Evolutionary conservation across 2,113 vertebrate genomes (phyloP), one percentile per base, ranked within the genome.

Genomic region (Pionites leucogaster): DNA sequence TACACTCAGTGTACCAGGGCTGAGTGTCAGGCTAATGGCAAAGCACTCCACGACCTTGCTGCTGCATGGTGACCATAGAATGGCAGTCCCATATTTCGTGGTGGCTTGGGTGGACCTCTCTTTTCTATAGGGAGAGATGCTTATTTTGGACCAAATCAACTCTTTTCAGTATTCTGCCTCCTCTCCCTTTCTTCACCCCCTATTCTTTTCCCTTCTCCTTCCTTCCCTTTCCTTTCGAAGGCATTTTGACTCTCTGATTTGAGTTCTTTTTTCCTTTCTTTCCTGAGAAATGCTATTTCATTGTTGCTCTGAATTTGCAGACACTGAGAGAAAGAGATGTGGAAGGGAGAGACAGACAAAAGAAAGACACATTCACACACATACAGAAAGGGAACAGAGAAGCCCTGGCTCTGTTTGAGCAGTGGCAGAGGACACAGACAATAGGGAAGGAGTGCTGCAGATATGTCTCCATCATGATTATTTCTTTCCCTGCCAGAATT

Each of bases 381-480:
- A 17, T 27, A 88, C 44, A 92, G 79, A 96, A 91, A 90, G 35
- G 83, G 35, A 94, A 74, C 23, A 86, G 90, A 96, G 88, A 67
- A 92, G 46, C 75, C 39, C 20, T 2, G 20, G 37, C 67, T 84
- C 69, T 85, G 63, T 64, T 69, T 22, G 88, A 96, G 87, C 93
- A 88, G 92, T 95, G 85, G 88, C 82, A 93, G 79, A 93, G 92
- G 82, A 90, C 76, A 41, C 87, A 88, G 90, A 96, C 90, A 96
- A 85, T 93, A 59, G 82, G 75, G 46, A 83, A 88, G 82, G 67
- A 93, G 87, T 80, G 82, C 79, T 95, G 87, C 60, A 89, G 92
- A 65, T 91, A 74, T 42, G 68, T 95, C 94, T 95, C 90, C 87
- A 90, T 93, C 87, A 50, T 4, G 63, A 88, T 96, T 86, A 77